A percentile compares a stretch with the other conserved stretches of the same genome.
Conservation (phyloP, 1,140 invertebrate species). For the Antheraea pernyi region DNA sequence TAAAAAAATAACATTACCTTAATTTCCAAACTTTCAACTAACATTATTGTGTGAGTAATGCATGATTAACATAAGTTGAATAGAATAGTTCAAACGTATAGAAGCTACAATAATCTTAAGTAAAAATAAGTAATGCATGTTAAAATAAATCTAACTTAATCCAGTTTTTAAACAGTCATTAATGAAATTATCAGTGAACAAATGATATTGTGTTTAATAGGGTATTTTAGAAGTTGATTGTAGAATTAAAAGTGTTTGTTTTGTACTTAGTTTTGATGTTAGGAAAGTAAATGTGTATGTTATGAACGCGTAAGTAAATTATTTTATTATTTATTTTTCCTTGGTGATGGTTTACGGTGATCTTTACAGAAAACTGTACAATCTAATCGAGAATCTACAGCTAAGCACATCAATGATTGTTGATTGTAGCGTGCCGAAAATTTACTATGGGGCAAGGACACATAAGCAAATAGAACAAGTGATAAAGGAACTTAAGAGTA, state of each 20-base stretch:
- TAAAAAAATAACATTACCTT: no score
- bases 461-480: slow-evolving; percentile 92
- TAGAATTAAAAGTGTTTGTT: not conserved
- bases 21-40: no score
- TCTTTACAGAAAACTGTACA: slow-evolving; percentile 43
- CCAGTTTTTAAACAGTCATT: no score
- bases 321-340: not conserved
- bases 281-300: not conserved
- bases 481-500: slow-evolving; percentile 85
- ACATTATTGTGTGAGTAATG: no score
- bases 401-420: slow-evolving; percentile 49
- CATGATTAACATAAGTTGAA: no score
- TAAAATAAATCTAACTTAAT: no score
- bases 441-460: slow-evolving; percentile 90
- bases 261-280: not conserved
- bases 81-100: no score
- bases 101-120: no score
- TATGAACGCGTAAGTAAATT: not conserved
- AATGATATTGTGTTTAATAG: no score
- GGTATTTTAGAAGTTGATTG: not conserved
- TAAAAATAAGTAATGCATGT: no score
- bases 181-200: no score
- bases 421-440: slow-evolving; percentile 81
- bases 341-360: slow-evolving; percentile 5
- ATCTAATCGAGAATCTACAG: slow-evolving; percentile 42